Base-by-base conservation (phyloP, 2,797 vertebrate genomes). In the Phaenicophaeus curvirostris region DNA sequence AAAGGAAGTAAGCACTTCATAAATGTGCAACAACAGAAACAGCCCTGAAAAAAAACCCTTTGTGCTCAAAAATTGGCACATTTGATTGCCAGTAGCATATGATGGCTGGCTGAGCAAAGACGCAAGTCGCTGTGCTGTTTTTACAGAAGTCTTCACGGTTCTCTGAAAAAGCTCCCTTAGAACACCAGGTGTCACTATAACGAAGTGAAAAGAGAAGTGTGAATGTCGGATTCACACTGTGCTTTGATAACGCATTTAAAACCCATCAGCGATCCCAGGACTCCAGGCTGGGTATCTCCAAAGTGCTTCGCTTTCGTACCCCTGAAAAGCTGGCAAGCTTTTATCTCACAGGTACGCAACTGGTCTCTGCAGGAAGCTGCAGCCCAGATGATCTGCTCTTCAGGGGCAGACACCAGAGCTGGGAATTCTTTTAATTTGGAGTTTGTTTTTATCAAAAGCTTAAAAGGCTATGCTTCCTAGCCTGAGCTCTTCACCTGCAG, bases 131-230 rank as follows among this genome's bases (percentile, higher is more conserved):
- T 41, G 27, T 25, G 4, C 5, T 15, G 24, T 41, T 50, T 39
- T 68, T 33, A 13, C 7, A 5, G 39, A 14, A 1, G 4, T 46
- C 13, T 7, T 35, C 15, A 2, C 1, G 0, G n/a, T 37, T 50
- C 19, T 46, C 25, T 9, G 4, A 13, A 31, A 28, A 62, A n/a
- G 13, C 37, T 57, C 15, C 23, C 13, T 33, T 58, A 7, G 6
- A 61, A 95, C 96, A 79, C 84, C 77, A 96, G 95, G 58, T 96
- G 97, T 97, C 96, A 85, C 91, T 96, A 15, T 58, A 92, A 46
- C 72, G 88, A 87, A 94, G 55, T 15, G 39, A 61, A 82, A 79
- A 51, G 20, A 6, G 21, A n/a, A 30, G 4, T 20, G 51, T 11
- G 13, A 30, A 30, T 4, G 9, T 4, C 15, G 5, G 6, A 53